Percentiles rank a stretch among this genome's conserved stretches.
These are phyloP conservation scores for Lutjanus erythropterus DNA, from an alignment of 2,113 vertebrate genomes.

Conservation along the genomic window DNA sequence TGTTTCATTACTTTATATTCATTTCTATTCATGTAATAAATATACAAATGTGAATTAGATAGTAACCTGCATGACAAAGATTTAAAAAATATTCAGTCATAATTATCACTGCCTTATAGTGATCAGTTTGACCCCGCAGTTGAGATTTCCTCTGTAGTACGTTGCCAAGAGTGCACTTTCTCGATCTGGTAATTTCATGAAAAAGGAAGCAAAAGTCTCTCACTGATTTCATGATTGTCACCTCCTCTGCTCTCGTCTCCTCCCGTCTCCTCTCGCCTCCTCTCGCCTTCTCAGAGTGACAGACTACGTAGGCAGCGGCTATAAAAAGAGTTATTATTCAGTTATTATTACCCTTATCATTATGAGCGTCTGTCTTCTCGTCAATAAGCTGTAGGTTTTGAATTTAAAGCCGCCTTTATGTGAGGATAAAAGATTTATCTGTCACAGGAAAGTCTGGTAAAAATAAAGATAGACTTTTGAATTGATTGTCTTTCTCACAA, in stretches of 20 bases:
- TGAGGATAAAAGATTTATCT: not conserved
- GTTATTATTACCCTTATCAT: not conserved
- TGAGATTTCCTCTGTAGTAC: too few species aligned
- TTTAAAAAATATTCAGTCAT: too few species aligned
- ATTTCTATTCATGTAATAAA: too few species aligned
- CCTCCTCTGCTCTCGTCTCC: conserved; percentile 2
- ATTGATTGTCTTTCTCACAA: not conserved
- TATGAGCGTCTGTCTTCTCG: not conserved
- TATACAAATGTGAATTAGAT: too few species aligned
- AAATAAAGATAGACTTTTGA: not conserved
- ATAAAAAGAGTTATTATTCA: not conserved
- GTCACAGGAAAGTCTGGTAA: not conserved
- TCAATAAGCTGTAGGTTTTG: not conserved
- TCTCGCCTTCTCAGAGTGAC: not conserved
- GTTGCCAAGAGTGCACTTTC: conserved; percentile 20
- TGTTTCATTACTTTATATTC: too few species aligned
- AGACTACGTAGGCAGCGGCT: not conserved
- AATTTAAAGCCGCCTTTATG: not conserved
- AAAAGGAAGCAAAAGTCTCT: not conserved
- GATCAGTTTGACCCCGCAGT: too few species aligned
- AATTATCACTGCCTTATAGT: too few species aligned
- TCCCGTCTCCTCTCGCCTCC: conserved; percentile 7
- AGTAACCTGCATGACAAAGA: too few species aligned
- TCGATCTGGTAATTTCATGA: conserved; percentile 23
- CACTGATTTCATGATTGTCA: conserved; percentile 4